A percentile compares a stretch with the other conserved stretches of the same genome.
These are phyloP conservation scores for Parnassius glacialis DNA, from an alignment of 2,888 invertebrate species.

Conservation along the genomic window DNA sequence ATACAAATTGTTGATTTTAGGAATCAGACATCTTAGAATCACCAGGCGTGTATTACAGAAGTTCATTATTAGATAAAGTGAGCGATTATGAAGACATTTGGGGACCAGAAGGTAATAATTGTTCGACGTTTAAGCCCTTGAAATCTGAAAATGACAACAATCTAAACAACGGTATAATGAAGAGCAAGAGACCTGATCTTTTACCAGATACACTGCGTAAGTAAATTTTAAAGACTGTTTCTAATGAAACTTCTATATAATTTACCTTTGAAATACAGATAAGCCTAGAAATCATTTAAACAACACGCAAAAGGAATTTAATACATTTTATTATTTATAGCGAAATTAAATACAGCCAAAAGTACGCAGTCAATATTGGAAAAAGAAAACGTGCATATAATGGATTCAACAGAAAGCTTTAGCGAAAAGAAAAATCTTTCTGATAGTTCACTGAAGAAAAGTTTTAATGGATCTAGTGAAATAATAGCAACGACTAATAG, in stretches of 20 bases:
- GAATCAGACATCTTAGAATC: conserved; percentile 93
- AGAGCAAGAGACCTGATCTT: conserved; percentile 81
- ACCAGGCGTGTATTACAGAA: conserved; percentile 90
- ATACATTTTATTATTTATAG: conserved; percentile 43
- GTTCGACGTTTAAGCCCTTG: conserved; percentile 73
- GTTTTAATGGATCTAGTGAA: conserved; percentile 64
- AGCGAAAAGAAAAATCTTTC: conserved; percentile 67
- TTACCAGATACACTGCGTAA: conserved; percentile 82
- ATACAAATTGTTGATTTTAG: conserved; percentile 49
- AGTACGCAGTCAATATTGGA: conserved; percentile 72
- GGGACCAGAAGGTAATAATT: conserved; percentile 83
- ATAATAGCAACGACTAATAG: conserved; percentile 76
- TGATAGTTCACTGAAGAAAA: conserved; percentile 63
- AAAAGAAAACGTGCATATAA: conserved; percentile 68
- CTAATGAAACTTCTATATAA: not conserved
- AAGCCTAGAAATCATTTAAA: not conserved
- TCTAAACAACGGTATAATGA: conserved; percentile 74
- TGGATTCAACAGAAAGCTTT: conserved; percentile 67
- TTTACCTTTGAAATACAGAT: conserved; percentile 2
- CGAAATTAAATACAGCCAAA: conserved; percentile 69
- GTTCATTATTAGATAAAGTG: conserved; percentile 93
- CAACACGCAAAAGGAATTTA: not conserved
- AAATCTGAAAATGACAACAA: conserved; percentile 64
- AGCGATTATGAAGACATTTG: conserved; percentile 98
- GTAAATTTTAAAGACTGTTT: no score